phyloP scores from a whole-genome alignment of 2,797 vertebrate genomes.

The Dermochelys coriacea region DNA sequence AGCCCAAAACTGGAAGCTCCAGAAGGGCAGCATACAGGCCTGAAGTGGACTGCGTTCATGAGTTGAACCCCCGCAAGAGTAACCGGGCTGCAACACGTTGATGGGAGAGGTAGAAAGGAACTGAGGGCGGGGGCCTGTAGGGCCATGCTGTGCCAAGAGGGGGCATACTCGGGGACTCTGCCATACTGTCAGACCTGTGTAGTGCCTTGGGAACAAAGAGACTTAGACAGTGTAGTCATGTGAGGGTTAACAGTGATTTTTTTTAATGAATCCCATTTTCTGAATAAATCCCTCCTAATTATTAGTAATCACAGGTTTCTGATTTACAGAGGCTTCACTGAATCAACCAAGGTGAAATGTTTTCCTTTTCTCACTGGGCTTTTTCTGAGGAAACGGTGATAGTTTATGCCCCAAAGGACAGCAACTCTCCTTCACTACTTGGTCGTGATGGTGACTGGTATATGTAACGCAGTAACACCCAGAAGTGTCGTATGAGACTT shows the following conservation, averaged over 20 bases:
- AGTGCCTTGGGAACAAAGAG: neutral
- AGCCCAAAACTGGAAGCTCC: neutral
- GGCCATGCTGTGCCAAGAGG: neutral
- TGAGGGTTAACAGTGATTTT: neutral
- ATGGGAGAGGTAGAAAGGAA: neutral
- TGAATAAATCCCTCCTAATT: neutral
- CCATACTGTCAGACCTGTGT: neutral
- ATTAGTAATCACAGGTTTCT: neutral
- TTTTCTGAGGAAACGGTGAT: neutral
- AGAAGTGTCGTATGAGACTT: accelerated
- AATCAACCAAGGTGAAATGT: neutral
- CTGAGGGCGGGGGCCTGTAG: neutral
- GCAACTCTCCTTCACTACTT: neutral
- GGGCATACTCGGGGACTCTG: neutral
- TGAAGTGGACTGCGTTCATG: neutral
- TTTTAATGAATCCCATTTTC: neutral
- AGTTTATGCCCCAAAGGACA: neutral
- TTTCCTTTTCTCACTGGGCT: neutral
- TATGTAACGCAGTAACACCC: neutral
- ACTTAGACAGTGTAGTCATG: neutral
- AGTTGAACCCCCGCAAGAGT: neutral
- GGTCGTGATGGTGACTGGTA: neutral
- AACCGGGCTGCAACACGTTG: neutral
- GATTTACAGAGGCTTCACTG: neutral
- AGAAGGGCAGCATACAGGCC: neutral